Base-by-base conservation (phyloP, 2,797 vertebrate genomes). In the Microctenopoma steveboyesi region DNA sequence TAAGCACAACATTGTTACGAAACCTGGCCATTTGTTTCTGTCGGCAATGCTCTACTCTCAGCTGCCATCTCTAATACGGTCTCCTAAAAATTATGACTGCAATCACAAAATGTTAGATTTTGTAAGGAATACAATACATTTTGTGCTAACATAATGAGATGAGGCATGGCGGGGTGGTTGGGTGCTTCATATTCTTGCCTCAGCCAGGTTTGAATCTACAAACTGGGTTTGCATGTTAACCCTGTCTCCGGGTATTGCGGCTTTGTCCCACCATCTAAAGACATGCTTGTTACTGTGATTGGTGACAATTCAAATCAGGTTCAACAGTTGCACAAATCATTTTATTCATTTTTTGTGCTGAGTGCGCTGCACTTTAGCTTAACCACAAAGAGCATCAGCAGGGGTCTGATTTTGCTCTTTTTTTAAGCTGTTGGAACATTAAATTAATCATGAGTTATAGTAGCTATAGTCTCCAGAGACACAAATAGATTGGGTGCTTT, bases 41-140 rank as follows among this genome's bases (percentile, higher is more conserved):
- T 58, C 74, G 50, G 49, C 53, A 25, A 25, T 37, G 61, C 73
- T 64, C 61, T 57, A 48, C 53, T 74, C 54, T 43, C 52, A 62
- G 47, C 81, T 75, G 81, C 72, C 81, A 65, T 82, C 47, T 84
- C 78, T 72, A 75, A 78, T 37, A 7, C 37, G 1, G 37, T 37
- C 37, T 11, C 37, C 10, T 7, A 37, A 37, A 37, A 37, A 37
- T 37, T 37, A 2, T 37, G 37, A 37, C 37, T 8, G 37, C 37
- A 37, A 8, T 11, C 37, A 37, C 28, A 30, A 30, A 30, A 30
- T 30, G 28, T 30, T 30, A 30, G 3, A 5, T 30, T 30, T 30
- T 30, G 28, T 30, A 30, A 30, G 28, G 28, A 30, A 30, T 30
- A 30, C 5, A 30, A 5, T 30, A 30, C 28, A 30, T 30, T 30